These are phyloP conservation scores for Meloidogyne hapla DNA, from an alignment of 1,140 invertebrate species.

Conservation along the genomic window DNA sequence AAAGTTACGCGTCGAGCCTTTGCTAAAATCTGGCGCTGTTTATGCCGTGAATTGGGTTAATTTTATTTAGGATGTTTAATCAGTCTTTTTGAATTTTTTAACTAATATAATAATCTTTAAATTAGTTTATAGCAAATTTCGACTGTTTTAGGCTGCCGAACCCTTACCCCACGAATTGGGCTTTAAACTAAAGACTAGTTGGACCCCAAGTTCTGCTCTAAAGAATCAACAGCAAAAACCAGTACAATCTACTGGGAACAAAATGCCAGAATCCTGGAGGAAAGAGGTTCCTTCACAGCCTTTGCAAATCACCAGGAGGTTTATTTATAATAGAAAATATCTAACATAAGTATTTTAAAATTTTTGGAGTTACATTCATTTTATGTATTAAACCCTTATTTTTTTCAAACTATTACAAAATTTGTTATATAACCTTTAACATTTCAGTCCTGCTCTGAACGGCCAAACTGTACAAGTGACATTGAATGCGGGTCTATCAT, in stretches of 20 bases:
- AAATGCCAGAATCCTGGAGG: neutral
- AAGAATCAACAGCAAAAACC: constrained; percentile 23
- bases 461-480: neutral
- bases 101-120: neutral
- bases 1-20: constrained; percentile 36
- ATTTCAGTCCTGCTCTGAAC: neutral
- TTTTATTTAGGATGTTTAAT: neutral
- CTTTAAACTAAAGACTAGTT: constrained; percentile 35
- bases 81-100: neutral
- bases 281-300: neutral
- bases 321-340: too few species aligned
- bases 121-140: neutral
- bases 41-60: constrained; percentile 44
- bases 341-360: too few species aligned
- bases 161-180: constrained; percentile 48
- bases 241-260: neutral
- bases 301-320: neutral
- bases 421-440: neutral
- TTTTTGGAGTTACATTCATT: too few species aligned
- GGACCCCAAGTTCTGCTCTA: constrained; percentile 38
- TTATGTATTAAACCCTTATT: neutral
- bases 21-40: constrained; percentile 48
- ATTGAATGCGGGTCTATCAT: neutral
- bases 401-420: neutral
- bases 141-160: constrained; percentile 37